Conservation (phyloP, 92 coral and sea anemone species). For the Palythoa grandiflora region DNA sequence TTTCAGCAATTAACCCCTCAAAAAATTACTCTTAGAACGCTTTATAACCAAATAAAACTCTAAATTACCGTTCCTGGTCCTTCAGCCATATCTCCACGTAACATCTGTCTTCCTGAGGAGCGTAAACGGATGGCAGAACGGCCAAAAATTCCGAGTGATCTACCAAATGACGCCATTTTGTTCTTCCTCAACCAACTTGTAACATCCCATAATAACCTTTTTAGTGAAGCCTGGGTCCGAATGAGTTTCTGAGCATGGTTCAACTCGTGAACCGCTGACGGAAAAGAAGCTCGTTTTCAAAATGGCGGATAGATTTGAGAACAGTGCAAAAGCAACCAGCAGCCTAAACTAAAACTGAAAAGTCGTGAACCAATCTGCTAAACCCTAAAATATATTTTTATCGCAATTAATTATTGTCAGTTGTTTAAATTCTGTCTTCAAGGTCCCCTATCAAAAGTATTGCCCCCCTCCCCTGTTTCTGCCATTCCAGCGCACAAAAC, state of each 20-base stretch:
- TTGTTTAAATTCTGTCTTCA: too few species aligned
- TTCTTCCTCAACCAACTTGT: slow-evolving; percentile 21
- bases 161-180: slow-evolving; percentile 95
- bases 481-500: too few species aligned
- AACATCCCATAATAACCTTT: slow-evolving; percentile 58
- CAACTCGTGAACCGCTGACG: slow-evolving; percentile 46
- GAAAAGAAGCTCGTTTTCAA: slow-evolving; percentile 10
- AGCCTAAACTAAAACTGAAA: too few species aligned
- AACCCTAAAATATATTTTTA: too few species aligned
- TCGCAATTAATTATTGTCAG: too few species aligned
- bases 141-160: slow-evolving; percentile 83
- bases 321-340: not conserved
- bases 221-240: slow-evolving; percentile 10
- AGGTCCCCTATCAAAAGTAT: too few species aligned
- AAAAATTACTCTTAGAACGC: too few species aligned
- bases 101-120: slow-evolving; percentile 71
- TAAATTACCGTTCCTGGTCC: slow-evolving; percentile 92
- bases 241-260: slow-evolving; percentile 47
- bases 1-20: too few species aligned
- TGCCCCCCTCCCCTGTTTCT: too few species aligned
- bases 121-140: slow-evolving; percentile 97
- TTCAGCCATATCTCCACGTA: slow-evolving; percentile 83
- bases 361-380: too few species aligned
- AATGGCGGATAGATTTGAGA: slow-evolving; percentile 48
- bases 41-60: not conserved